Percentiles rank a stretch among this genome's conserved stretches.
phyloP scores from a whole-genome alignment of 2,888 invertebrate genomes.

The Cataglyphis livida region DNA sequence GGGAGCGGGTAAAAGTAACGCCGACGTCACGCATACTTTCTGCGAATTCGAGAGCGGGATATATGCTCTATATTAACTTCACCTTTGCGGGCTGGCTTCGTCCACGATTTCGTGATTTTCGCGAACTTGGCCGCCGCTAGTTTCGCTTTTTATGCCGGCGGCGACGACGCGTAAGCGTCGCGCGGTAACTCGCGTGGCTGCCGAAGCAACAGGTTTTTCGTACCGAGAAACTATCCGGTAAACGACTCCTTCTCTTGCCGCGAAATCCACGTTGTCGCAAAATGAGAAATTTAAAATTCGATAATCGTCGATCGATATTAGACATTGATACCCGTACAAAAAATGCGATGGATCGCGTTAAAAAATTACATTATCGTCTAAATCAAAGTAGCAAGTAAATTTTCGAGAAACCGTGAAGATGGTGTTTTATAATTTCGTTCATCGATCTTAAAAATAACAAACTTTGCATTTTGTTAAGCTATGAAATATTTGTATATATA shows the following conservation, averaged over 20 bases:
- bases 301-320: too few relatives aligned
- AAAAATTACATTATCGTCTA: background rate
- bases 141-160: constrained; percentile 50
- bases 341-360: background rate
- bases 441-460: background rate
- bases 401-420: background rate
- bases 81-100: constrained; percentile 14
- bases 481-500: background rate
- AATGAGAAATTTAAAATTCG: background rate
- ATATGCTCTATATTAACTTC: constrained; percentile 36
- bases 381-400: background rate
- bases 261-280: background rate
- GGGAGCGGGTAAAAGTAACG: background rate
- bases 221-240: constrained; percentile 60
- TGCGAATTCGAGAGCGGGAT: constrained; percentile 28
- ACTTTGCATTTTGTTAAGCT: background rate
- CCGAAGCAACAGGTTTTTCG: constrained; percentile 79
- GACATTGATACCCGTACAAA: background rate
- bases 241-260: constrained; percentile 55
- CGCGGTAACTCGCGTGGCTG: constrained; percentile 56
- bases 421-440: background rate
- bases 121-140: constrained; percentile 53
- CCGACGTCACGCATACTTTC: constrained; percentile 29
- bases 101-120: constrained; percentile 15
- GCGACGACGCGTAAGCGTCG: constrained; percentile 28